Evolutionary conservation across 2,888 invertebrate species (phyloP), one percentile per base, ranked within the genome.

Genomic region (Ferrisia virgata): DNA sequence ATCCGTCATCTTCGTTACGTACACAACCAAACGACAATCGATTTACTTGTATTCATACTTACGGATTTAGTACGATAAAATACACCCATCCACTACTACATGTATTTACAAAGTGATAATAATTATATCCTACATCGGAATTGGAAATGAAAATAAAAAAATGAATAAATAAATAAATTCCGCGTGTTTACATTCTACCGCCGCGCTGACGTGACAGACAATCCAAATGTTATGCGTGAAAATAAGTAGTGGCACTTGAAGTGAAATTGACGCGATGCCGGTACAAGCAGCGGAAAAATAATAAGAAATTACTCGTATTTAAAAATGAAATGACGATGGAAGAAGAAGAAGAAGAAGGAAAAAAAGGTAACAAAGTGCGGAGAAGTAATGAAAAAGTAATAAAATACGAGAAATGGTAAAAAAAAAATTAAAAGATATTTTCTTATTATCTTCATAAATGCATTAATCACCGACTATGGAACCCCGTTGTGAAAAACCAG

Each of bases 391-490:
- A 82, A 82, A 82, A 69, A 82, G 82, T 82, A 82, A 82, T 82
- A 82, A 82, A 82, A 82, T 82, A 72, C 72, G 31, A 40, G 82
- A 82, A 82, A 82, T 82, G 72, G 43, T n/a, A n/a, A 43, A 82
- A 43, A 82, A 82, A 82, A 82, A 82, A 82, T 69, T 72, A 36
- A 72, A 72, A 72, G 33, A 72, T 47, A 47, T 81, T 53, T 81
- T 82, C 69, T 82, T 82, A 82, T 81, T 82, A 82, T 82, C 82
- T 69, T 82, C 40, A 72, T 82, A 82, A 82, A 40, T 82, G 82
- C 82, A 82, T 82, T 82, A 82, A 82, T 82, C 82, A 82, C 82
- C 69, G 58, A 33, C 81, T 33, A 40, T 18, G 69, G 39, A 82
- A 39, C 72, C 82, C 82, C 72, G 82, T 69, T 72, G 82, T 72